Percentiles rank a stretch among this genome's conserved stretches.
phyloP scores from a whole-genome alignment of 2,888 invertebrate genomes.

The Eristalinus sepulchralis region DNA sequence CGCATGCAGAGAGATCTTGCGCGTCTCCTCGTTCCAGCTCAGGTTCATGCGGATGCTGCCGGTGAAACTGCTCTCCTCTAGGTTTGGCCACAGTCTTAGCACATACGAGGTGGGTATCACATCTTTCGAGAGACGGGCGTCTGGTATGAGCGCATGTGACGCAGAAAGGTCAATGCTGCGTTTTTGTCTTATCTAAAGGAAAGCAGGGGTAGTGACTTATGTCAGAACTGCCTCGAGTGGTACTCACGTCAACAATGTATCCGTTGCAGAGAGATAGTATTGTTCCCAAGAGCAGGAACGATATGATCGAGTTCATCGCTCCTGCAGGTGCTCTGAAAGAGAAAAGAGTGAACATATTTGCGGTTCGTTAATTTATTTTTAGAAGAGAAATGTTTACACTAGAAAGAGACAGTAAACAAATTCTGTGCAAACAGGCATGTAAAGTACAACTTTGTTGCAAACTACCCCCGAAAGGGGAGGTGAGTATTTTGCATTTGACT shows the following conservation, averaged over 20 bases:
- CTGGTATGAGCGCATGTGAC: conserved; percentile 85
- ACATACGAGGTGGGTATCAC: conserved; percentile 86
- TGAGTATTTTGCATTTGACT: not conserved
- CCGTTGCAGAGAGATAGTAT: conserved; percentile 69
- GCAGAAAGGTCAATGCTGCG: conserved; percentile 88
- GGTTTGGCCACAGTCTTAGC: conserved; percentile 85
- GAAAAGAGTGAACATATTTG: not conserved
- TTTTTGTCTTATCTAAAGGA: conserved; percentile 78
- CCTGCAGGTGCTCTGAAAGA: conserved; percentile 29
- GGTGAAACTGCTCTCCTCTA: conserved; percentile 85
- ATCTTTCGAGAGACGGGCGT: conserved; percentile 84
- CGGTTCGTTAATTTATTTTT: conserved; percentile 32
- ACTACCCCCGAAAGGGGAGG: not conserved
- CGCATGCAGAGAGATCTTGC: conserved; percentile 85
- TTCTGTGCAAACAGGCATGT: not conserved
- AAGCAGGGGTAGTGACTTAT: conserved; percentile 7
- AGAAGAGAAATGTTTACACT: conserved; percentile 2
- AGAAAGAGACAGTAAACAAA: not conserved
- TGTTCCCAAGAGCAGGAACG: conserved; percentile 72
- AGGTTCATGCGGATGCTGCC: conserved; percentile 87
- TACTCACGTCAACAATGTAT: conserved; percentile 64
- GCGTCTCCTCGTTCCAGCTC: conserved; percentile 84
- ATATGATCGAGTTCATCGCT: conserved; percentile 70
- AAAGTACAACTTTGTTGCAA: not conserved
- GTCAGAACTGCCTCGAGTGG: not conserved